Evolutionary conservation across 2,113 vertebrate genomes (phyloP), one percentile per base, ranked within the genome.

Genomic region (Platichthys flesus): DNA sequence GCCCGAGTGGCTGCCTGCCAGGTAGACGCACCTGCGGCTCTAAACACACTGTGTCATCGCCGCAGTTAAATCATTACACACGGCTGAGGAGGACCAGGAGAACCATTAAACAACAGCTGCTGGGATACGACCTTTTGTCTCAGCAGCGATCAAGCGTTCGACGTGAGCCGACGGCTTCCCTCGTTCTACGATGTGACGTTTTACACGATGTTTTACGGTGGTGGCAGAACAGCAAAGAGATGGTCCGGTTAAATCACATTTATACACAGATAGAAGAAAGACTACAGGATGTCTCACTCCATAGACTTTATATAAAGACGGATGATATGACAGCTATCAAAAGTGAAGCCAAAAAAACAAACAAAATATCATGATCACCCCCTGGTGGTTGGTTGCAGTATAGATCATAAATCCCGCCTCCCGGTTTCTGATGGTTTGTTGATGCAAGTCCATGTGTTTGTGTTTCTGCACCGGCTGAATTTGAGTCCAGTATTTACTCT

Each of bases 1-100:
- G 81, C 23, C 51, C 3, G 20, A 84, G 77, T 87, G 89, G 85
- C 86, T 62, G 76, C 37, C 63, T 76, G 89, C 88, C 87, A 91
- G 86, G 81, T 90, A 81, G 74, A 84, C 31, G 65, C 91, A 89
- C 89, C 88, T 90, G 87, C 16, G 54, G 76, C 83, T 74, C 65
- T 20, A 57, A 79, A 85, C 78, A 70, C 71, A 55, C 77, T 24
- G 78, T 37, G 68, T 81, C 81, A 71, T 81, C 65, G 28, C 62
- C 10, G 13, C 65, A 40, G 47, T 74, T 64, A 73, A 71, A 79
- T 35, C 54, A 37, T 71, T 58, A 71, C 68, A 74, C 1, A 51
- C 26, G 42, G 68, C 16, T 65, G 49, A 45, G 65, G 63, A 45
- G 72, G 4, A 62, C 64, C 67, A 67, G 59, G 64, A 75, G 31